Evolutionary conservation across 2,888 invertebrate species (phyloP).

Genomic region (Lycophotia porphyrea): DNA sequence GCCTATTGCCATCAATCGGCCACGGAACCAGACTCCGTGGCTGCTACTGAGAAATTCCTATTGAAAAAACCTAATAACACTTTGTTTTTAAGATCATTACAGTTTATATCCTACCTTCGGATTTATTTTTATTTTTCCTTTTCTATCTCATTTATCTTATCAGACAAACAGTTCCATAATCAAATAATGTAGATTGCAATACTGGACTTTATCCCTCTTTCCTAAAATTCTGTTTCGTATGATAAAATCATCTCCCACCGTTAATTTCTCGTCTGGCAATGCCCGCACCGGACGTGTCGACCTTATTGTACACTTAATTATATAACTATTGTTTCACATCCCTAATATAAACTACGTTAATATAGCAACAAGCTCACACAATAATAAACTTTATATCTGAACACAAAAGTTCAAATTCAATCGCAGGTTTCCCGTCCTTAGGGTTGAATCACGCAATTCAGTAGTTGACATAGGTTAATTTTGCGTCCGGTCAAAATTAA

Average conservation of each 20-base stretch:
- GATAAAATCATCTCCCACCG: slow-evolving; percentile 68
- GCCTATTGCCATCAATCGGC: too few relatives aligned
- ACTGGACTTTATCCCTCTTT: slow-evolving; percentile 12
- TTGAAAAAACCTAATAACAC: too few relatives aligned
- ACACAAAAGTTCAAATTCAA: slow-evolving; percentile 43
- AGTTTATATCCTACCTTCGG: not conserved
- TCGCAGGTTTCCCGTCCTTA: slow-evolving; percentile 20
- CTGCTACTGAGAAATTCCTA: too few relatives aligned
- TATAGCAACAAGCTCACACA: slow-evolving; percentile 5
- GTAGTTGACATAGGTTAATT: slow-evolving; percentile 79
- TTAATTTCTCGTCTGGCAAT: slow-evolving; percentile 67
- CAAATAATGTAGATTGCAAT: not conserved
- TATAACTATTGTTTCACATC: slow-evolving; percentile 72
- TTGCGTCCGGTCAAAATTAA: slow-evolving; percentile 81
- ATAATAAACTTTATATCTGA: slow-evolving; percentile 46
- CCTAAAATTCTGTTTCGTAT: slow-evolving; percentile 34
- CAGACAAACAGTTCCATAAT: slow-evolving; percentile 4
- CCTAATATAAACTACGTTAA: slow-evolving; percentile 45
- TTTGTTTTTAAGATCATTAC: too few relatives aligned
- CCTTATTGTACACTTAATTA: slow-evolving; percentile 78
- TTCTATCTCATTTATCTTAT: too few relatives aligned
- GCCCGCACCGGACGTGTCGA: slow-evolving; percentile 77
- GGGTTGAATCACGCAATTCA: slow-evolving; percentile 42
- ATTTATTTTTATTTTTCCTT: not conserved
- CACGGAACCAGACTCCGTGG: too few relatives aligned